Evolutionary conservation across 92 coral and sea anemone species (phyloP).

Genomic region (Porites divaricata): DNA sequence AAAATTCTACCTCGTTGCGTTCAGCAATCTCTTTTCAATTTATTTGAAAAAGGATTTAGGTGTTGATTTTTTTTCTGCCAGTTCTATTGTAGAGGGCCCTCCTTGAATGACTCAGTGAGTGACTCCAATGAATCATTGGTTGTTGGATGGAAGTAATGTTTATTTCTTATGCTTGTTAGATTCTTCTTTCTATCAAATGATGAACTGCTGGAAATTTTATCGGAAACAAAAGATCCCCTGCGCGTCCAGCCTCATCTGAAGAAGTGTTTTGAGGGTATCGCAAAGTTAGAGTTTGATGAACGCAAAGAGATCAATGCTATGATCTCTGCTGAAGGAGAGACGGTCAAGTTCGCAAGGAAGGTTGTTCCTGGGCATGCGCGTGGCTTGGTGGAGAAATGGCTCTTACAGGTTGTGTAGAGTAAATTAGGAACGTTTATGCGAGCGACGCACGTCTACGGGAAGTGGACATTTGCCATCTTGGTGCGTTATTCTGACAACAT

Average conservation of each 20-base stretch:
- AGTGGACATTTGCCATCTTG: no score
- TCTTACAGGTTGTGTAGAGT: slow-evolving; percentile 67
- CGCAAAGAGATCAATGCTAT: slow-evolving; percentile 90
- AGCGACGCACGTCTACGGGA: no score
- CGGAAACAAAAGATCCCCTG: slow-evolving; percentile 97
- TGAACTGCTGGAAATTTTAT: slow-evolving; percentile 92
- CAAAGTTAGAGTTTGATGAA: slow-evolving; percentile 88
- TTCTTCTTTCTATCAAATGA: slow-evolving; percentile 98
- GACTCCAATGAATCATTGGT: no score
- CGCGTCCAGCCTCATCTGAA: slow-evolving; percentile 98
- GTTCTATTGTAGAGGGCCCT: no score
- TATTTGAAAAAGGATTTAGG: no score
- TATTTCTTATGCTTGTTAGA: slow-evolving; percentile 30
- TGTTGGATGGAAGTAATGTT: no score
- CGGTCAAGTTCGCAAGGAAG: slow-evolving; percentile 78
- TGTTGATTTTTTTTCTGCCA: no score
- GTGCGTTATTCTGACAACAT: no score
- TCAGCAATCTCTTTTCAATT: no score
- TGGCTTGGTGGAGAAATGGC: slow-evolving; percentile 98
- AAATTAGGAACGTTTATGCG: no score
- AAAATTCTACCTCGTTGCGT: no score
- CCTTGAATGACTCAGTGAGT: no score
- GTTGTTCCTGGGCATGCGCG: slow-evolving; percentile 89
- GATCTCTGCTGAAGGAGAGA: slow-evolving; percentile 96
- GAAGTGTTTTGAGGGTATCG: slow-evolving; percentile 99